Base-by-base conservation (phyloP, 1,140 invertebrate genomes). In the Andricus grossulariae region DNA sequence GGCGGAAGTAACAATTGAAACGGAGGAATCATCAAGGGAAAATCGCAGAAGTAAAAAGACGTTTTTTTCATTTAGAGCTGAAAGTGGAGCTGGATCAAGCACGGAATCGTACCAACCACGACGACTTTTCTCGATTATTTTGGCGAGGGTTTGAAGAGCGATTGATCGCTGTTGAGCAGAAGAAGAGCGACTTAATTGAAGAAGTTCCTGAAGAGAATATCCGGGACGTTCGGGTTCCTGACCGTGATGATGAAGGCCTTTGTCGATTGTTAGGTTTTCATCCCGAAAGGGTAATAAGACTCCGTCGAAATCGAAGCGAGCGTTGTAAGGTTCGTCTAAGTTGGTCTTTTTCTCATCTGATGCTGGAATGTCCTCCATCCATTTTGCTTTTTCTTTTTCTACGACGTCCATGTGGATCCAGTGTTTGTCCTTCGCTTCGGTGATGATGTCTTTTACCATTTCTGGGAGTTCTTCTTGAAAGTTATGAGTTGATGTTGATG, bases 171-270 rank as follows among this genome's bases (percentile, higher is more conserved):
- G 97, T 84, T 97, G 97, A 45, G 92, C 88, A 70, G 92, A 93
- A 83, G 87, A 94, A 86, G 92, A 95, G 90, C 92, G 94, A 93
- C 86, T 92, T 4, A 98, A 88, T 80, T 96, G 94, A 84, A 98
- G 94, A 0, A 99, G 89, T 92, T 99, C 97, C 82, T 96, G 95
- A 3, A 99, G 85, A 2, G 96, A 95, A 87, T 98, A 99, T 0
- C 97, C 97, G 18, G 97, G 95, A 84, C 97, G 93, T 83, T 97
- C 95, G 25, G 97, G 95, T 90, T 99, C 97, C 83, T 97, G 95
- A 2, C 97, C 97, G 90, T 99, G 97, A 90, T 98, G 96, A 92
- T 97, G 97, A 8, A 99, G 91, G 66, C 94, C 95, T 73, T 94
- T 86, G 49, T 94, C 93, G 19, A 93, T 91, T 80, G 91, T 92